A percentile compares a stretch with the other conserved stretches of the same genome.
These are phyloP conservation scores for Clostera curtula DNA, from an alignment of 2,888 invertebrate genomes.

Conservation along the genomic window DNA sequence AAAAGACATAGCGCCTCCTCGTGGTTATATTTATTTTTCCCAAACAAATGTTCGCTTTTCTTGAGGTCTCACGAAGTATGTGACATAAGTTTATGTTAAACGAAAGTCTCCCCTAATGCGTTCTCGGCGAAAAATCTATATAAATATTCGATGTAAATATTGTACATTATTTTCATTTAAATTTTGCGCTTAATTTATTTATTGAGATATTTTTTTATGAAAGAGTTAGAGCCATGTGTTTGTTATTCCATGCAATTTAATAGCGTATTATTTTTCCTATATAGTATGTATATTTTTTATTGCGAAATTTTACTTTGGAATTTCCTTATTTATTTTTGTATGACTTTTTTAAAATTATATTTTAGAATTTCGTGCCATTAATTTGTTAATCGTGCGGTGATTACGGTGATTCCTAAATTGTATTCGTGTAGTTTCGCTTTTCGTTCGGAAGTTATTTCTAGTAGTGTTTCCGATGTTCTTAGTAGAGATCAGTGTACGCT, in stretches of 20 bases:
- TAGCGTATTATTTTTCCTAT: slow-evolving; percentile 25
- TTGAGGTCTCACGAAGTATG: slow-evolving; percentile 45
- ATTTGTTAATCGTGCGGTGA: slow-evolving; percentile 36
- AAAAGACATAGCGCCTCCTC: slow-evolving; percentile 63
- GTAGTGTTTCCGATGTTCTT: slow-evolving; percentile 68
- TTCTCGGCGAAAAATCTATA: slow-evolving; percentile 33
- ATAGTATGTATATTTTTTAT: slow-evolving; percentile 31
- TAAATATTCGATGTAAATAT: slow-evolving; percentile 71
- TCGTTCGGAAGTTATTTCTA: slow-evolving; percentile 39
- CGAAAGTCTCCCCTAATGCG: slow-evolving; percentile 38
- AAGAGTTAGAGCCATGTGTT: slow-evolving; percentile 61
- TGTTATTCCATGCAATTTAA: slow-evolving; percentile 43
- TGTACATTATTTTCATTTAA: slow-evolving; percentile 55
- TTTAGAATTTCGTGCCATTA: slow-evolving; percentile 51
- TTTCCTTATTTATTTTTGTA: slow-evolving; percentile 25
- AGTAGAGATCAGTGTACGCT: slow-evolving; percentile 71
- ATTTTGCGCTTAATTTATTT: slow-evolving; percentile 62
- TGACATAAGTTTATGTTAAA: slow-evolving; percentile 30
- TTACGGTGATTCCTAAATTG: slow-evolving; percentile 47
- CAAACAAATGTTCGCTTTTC: slow-evolving; percentile 50
- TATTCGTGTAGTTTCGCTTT: slow-evolving; percentile 24
- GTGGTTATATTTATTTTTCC: slow-evolving; percentile 52
- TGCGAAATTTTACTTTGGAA: slow-evolving; percentile 22
- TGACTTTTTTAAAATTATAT: slow-evolving; percentile 25
- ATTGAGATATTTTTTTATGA: slow-evolving; percentile 60